Percentiles rank a stretch among this genome's conserved stretches.
phyloP scores from a whole-genome alignment of 2,888 invertebrate genomes.

The Hybos culiciformis region DNA sequence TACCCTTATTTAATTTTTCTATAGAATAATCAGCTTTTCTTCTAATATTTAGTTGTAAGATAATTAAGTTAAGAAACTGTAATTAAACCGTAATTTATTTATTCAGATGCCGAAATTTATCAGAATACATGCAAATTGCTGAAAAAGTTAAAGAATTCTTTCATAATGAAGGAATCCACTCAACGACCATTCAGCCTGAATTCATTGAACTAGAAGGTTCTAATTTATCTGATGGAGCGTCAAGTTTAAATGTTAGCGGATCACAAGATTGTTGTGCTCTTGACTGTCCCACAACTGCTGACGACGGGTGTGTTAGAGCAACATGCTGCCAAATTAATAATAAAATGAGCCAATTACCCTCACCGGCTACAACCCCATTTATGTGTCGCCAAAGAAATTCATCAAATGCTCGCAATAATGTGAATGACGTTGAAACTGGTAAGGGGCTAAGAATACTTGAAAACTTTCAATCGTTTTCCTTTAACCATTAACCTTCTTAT shows the following conservation, averaged over 20 bases:
- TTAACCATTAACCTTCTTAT: neutral
- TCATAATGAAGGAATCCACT: constrained; percentile 96
- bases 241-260: constrained; percentile 38
- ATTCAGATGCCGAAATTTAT: constrained; percentile 71
- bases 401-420: constrained; percentile 41
- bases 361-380: constrained; percentile 67
- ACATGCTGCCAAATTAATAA: constrained; percentile 58
- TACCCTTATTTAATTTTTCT: neutral
- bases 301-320: constrained; percentile 67
- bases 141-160: constrained; percentile 94
- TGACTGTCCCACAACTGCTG: constrained; percentile 77
- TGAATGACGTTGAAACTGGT: constrained; percentile 33
- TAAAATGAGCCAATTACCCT: constrained; percentile 44
- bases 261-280: constrained; percentile 58
- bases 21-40: neutral
- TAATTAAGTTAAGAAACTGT: neutral
- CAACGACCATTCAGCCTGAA: constrained; percentile 97
- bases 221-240: constrained; percentile 34
- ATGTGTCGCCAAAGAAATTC: constrained; percentile 66
- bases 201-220: constrained; percentile 67
- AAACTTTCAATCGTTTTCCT: too few relatives aligned
- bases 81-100: neutral
- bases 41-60: too few relatives aligned
- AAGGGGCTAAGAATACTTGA: constrained; percentile 5
- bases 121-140: constrained; percentile 94